Base-by-base conservation (phyloP, 2,888 invertebrate genomes). In the Gnatocerus cornutus region DNA sequence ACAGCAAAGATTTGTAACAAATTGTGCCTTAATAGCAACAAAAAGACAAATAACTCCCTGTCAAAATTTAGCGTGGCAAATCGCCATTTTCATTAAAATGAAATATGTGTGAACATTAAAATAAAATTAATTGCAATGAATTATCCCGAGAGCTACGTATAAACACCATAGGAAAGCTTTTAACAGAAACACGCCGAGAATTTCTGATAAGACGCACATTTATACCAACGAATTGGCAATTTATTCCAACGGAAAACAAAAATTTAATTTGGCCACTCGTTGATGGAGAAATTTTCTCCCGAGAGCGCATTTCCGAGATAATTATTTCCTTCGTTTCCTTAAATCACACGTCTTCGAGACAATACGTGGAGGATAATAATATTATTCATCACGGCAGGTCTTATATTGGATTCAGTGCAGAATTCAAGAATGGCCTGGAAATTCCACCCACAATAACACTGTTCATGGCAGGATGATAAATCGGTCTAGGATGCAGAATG, bases 41-140 rank as follows among this genome's bases (percentile, higher is more conserved):
- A 59, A 64, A 64, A 52, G 68, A 69, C 55, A 64, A 69, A 69
- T 64, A 56, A 33, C 53, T 7, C 10, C 10, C 21, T 67, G 71
- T 69, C 71, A 69, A 71, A 71, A 69, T 73, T 64, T 63, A 48
- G 73, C 73, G 71, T 73, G 73, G 63, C 73, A 64, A 71, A 66
- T 71, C 66, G 68, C 73, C 66, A 70, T 73, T 69, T 73, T 67
- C 73, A 73, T 73, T 73, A 73, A 73, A 73, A 68, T 73, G 73
- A 73, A 71, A 73, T 69, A 73, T 71, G 63, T 59, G 63, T 52
- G 45, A 53, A 37, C 67, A 71, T 71, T 71, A 69, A 59, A 73
- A 67, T 64, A 67, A 73, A 73, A 71, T 72, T 72, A 72, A 72
- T 72, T 63, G 67, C 65, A 21, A 9, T 37, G 58, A 71, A 63